phyloP scores from a whole-genome alignment of 2,888 invertebrate species.

The Bruchidius siliquastri region DNA sequence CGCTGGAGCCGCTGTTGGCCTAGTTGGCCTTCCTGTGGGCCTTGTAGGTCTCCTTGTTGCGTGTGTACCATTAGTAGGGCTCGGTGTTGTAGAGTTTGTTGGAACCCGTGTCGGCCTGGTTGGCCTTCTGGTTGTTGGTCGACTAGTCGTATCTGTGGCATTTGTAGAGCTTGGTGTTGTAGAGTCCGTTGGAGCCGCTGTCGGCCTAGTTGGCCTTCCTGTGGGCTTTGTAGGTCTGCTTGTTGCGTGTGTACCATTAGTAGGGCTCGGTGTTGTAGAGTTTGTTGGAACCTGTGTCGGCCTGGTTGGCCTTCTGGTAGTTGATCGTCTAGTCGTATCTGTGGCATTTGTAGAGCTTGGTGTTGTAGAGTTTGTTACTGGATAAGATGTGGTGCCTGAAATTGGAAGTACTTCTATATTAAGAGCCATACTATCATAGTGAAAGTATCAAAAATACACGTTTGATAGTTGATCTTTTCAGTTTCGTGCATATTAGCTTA shows the following conservation, averaged over 20 bases:
- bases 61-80: no score
- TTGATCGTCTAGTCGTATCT: no score
- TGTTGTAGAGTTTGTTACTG: background rate
- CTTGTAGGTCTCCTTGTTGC: background rate
- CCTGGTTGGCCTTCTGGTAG: no score
- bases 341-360: background rate
- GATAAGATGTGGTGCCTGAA: background rate
- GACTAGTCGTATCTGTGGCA: background rate
- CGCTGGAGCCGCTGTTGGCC: background rate
- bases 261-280: no score
- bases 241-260: background rate
- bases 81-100: no score
- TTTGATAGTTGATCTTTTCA: no score
- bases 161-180: background rate
- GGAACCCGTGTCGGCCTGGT: no score
- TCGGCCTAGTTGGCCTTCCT: background rate
- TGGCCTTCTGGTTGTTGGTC: no score
- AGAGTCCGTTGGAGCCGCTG: background rate
- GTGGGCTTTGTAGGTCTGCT: background rate
- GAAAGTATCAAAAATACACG: no score
- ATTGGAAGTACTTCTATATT: background rate
- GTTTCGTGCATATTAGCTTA: no score
- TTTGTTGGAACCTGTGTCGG: no score
- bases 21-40: background rate
- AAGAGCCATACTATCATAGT: no score